phyloP scores from a whole-genome alignment of 2,888 invertebrate genomes.

The Amblyjoppa proteus region DNA sequence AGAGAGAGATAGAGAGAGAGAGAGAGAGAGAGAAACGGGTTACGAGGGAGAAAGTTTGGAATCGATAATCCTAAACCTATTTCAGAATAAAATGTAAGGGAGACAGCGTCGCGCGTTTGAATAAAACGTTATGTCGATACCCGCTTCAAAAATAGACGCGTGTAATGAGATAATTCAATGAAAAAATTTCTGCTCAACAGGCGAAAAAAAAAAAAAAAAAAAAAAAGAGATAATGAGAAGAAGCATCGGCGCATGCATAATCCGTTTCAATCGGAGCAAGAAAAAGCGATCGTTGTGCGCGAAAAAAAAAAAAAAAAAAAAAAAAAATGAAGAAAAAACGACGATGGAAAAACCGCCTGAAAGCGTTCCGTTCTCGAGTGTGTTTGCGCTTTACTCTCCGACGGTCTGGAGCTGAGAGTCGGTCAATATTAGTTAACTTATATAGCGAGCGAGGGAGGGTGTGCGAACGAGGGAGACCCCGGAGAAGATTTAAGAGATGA shows the following conservation, averaged over 20 bases:
- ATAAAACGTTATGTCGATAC: background rate
- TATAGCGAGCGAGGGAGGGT: conserved; percentile 33
- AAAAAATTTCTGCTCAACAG: background rate
- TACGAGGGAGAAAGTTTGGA: background rate
- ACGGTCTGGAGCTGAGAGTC: conserved; percentile 53
- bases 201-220: background rate
- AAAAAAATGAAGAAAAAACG: background rate
- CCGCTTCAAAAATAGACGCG: background rate
- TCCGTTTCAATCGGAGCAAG: conserved; percentile 33
- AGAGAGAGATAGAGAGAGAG: too few relatives aligned
- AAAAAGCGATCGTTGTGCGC: conserved; percentile 10
- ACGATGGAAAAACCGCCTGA: conserved; percentile 38
- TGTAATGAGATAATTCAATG: conserved; percentile 28
- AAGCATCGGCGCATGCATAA: conserved; percentile 23
- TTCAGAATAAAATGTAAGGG: conserved; percentile 11
- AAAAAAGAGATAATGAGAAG: background rate
- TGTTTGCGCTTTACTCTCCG: conserved; percentile 55
- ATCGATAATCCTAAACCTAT: conserved; percentile 37
- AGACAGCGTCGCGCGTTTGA: background rate
- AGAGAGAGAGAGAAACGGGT: background rate
- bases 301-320: background rate
- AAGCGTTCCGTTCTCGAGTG: conserved; percentile 47
- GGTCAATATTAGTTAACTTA: conserved; percentile 62
- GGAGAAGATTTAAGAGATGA: conserved; percentile 49
- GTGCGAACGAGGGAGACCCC: background rate